Evolutionary conservation across 92 coral and sea anemone genomes (phyloP).

Genomic region (Plumapathes pennacea): DNA sequence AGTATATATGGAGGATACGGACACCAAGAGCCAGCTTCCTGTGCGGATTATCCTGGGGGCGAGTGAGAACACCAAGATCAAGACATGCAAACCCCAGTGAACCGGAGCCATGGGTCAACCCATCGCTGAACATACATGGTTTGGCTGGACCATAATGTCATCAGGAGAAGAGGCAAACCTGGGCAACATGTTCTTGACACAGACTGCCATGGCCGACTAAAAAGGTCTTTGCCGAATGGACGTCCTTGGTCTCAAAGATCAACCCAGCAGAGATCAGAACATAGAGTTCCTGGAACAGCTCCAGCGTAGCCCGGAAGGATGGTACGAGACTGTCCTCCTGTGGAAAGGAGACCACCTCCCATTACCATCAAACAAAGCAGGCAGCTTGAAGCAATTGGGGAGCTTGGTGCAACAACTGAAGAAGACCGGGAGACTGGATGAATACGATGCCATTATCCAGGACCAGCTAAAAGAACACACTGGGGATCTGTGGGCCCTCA

Average conservation of each 20-base stretch:
- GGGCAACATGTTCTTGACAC: conserved; percentile 11
- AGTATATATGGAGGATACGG: conserved; percentile 22
- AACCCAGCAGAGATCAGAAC: conserved; percentile 46
- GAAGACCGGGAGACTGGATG: conserved; percentile 36
- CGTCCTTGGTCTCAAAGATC: conserved; percentile 38
- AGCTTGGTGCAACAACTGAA: conserved; percentile 36
- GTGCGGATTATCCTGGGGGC: conserved; percentile 20
- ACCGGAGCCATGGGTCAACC: conserved; percentile 14
- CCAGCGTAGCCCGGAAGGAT: conserved; percentile 32
- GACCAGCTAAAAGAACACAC: conserved; percentile 47
- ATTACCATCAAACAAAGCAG: conserved; percentile 39
- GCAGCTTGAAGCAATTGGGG: conserved; percentile 37
- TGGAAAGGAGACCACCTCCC: conserved; percentile 58
- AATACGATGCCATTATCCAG: conserved; percentile 46
- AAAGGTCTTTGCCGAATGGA: conserved; percentile 57
- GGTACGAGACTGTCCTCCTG: conserved; percentile 52
- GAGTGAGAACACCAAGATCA: conserved; percentile 18
- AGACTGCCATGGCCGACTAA: conserved; percentile 21
- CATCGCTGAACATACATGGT: conserved; percentile 5
- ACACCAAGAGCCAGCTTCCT: conserved; percentile 22
- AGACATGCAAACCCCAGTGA: conserved; percentile 11
- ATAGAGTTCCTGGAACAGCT: conserved; percentile 56
- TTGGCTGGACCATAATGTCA: conserved; percentile 37
- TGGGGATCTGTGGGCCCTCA: conserved; percentile 30
- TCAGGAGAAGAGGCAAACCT: conserved; percentile 9